These are phyloP conservation scores for Oncorhynchus clarkii DNA, from an alignment of 2,113 vertebrate genomes.

Conservation along the genomic window DNA sequence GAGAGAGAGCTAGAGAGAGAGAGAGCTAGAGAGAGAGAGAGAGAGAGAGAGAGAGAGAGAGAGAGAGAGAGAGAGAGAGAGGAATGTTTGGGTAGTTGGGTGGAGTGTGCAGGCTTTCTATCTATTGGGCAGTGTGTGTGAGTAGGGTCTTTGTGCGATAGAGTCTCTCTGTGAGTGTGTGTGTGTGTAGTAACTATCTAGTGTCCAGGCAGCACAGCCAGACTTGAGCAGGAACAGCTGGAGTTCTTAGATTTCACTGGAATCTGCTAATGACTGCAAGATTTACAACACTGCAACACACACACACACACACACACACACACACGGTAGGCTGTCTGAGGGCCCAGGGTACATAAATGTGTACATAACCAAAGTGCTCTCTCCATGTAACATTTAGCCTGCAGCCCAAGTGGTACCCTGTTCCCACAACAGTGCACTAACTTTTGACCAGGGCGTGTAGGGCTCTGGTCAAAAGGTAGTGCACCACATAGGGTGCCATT, in stretches of 20 bases:
- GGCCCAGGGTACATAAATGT: neutral
- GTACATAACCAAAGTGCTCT: slow-evolving; percentile 40
- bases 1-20: too few relatives aligned
- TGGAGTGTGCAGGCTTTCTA: neutral
- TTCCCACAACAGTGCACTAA: too few relatives aligned
- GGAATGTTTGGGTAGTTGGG: neutral
- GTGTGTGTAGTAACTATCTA: slow-evolving; percentile 59
- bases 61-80: too few relatives aligned
- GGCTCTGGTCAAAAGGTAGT: slow-evolving; percentile 42
- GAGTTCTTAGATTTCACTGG: slow-evolving; percentile 74
- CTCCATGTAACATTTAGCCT: slow-evolving; percentile 1
- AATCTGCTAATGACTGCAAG: slow-evolving; percentile 65
- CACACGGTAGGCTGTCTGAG: neutral
- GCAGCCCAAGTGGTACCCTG: too few relatives aligned
- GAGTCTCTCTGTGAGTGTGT: neutral
- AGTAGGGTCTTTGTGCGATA: slow-evolving; percentile 8
- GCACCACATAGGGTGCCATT: slow-evolving; percentile 17
- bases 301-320: slow-evolving; percentile 22
- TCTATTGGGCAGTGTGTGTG: slow-evolving; percentile 18
- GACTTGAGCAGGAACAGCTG: slow-evolving; percentile 21
- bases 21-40: too few relatives aligned
- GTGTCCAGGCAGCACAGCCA: too few relatives aligned
- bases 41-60: too few relatives aligned
- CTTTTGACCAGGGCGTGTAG: too few relatives aligned
- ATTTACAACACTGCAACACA: slow-evolving; percentile 48